Conservation (phyloP, 2,113 vertebrate species). For the Elanus axillaris region DNA sequence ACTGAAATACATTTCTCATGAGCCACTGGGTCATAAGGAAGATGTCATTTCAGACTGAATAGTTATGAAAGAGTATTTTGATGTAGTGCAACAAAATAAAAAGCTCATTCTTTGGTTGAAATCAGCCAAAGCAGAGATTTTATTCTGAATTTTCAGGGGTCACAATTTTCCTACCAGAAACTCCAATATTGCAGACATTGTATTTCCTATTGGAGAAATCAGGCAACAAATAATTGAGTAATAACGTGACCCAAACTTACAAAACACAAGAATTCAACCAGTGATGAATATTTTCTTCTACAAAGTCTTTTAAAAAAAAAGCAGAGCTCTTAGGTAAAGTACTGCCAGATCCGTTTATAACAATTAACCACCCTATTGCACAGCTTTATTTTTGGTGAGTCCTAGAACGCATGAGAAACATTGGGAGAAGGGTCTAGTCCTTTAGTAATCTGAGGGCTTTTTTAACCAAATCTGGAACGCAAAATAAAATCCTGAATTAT, state of each 20-base stretch:
- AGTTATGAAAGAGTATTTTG: neutral
- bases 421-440: neutral
- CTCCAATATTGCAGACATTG: neutral
- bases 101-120: neutral
- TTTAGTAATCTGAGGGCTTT: neutral
- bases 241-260: conserved; percentile 20
- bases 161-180: neutral
- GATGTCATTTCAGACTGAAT: neutral
- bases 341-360: neutral
- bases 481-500: neutral
- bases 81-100: neutral
- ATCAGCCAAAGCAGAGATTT: neutral
- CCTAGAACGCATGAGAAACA: neutral
- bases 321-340: neutral
- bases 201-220: neutral
- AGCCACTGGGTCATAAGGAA: neutral
- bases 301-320: conserved; percentile 31
- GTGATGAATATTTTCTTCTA: conserved; percentile 38
- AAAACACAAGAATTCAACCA: conserved; percentile 50
- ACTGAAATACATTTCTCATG: neutral
- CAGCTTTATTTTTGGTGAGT: neutral
- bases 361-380: neutral
- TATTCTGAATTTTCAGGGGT: neutral
- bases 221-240: neutral
- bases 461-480: neutral